These are phyloP conservation scores for Leucophenga maculata DNA, from an alignment of 2,888 invertebrate species.

Conservation along the genomic window DNA sequence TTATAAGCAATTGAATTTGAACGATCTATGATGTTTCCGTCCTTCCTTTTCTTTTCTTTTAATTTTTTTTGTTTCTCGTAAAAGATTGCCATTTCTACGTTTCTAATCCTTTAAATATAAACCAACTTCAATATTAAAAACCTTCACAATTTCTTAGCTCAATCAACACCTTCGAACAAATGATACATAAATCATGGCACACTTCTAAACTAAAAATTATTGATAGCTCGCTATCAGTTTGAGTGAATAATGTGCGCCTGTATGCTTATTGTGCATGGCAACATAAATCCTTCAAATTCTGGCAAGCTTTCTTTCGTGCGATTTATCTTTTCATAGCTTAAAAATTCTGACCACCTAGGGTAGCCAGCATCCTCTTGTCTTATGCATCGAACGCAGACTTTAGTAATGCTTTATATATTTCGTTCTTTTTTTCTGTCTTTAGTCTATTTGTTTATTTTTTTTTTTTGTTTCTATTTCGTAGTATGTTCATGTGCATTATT, in stretches of 20 bases:
- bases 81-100: no score
- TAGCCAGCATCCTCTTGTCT: conserved; percentile 1
- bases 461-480: not conserved
- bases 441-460: not conserved
- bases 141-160: not conserved
- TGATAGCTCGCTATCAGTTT: conserved; percentile 21
- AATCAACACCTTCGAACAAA: not conserved
- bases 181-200: not conserved
- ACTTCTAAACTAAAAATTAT: conserved; percentile 1
- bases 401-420: not conserved
- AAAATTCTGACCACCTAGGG: not conserved
- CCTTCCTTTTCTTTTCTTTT: no score
- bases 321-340: not conserved
- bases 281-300: conserved; percentile 23
- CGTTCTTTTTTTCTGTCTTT: not conserved
- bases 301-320: not conserved
- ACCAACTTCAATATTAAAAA: not conserved
- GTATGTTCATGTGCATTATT: conserved; percentile 19
- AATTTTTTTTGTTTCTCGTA: no score
- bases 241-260: conserved; percentile 12
- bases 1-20: no score
- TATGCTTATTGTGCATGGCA: conserved; percentile 6
- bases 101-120: not conserved
- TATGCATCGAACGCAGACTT: conserved; percentile 11
- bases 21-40: no score